A percentile compares a stretch with the other conserved stretches of the same genome.
Conservation (phyloP, 2,888 invertebrate species). For the Ophraella communa region DNA sequence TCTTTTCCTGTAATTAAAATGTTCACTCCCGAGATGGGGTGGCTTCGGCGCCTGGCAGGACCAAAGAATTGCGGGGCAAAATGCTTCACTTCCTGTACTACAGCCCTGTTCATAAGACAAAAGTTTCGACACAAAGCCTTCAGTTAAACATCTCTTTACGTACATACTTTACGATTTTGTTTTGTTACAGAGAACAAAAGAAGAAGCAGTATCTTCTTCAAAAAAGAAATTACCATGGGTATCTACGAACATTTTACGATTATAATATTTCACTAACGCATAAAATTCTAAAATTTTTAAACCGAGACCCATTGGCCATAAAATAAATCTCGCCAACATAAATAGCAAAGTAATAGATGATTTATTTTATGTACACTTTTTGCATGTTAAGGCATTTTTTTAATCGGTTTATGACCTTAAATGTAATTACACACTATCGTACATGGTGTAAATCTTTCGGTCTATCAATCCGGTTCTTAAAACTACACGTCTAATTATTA, state of each 20-base stretch:
- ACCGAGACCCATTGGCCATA: conserved; percentile 38
- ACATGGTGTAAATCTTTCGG: conserved; percentile 2
- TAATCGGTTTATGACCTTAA: conserved; percentile 5
- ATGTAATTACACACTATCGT: not conserved
- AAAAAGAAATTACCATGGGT: not conserved
- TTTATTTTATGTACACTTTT: conserved; percentile 46
- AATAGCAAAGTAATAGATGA: conserved; percentile 49
- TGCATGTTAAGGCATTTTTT: conserved; percentile 4
- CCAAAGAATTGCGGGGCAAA: too few relatives aligned
- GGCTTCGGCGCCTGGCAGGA: too few relatives aligned
- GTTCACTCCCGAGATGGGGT: too few relatives aligned
- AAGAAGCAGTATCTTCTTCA: not conserved
- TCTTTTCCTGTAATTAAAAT: too few relatives aligned
- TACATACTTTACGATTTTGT: conserved; percentile 3
- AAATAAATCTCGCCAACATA: conserved; percentile 50
- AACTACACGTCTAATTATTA: not conserved
- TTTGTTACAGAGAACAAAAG: conserved; percentile 1
- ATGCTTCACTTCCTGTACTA: too few relatives aligned
- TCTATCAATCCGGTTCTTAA: not conserved
- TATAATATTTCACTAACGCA: conserved; percentile 39
- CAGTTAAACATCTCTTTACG: not conserved
- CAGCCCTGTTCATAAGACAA: not conserved
- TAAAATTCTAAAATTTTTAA: conserved; percentile 38
- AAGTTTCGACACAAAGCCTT: not conserved
- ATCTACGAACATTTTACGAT: conserved; percentile 33